These are phyloP conservation scores for Esox masquinongy DNA, from an alignment of 2,797 vertebrate species.

Conservation along the genomic window DNA sequence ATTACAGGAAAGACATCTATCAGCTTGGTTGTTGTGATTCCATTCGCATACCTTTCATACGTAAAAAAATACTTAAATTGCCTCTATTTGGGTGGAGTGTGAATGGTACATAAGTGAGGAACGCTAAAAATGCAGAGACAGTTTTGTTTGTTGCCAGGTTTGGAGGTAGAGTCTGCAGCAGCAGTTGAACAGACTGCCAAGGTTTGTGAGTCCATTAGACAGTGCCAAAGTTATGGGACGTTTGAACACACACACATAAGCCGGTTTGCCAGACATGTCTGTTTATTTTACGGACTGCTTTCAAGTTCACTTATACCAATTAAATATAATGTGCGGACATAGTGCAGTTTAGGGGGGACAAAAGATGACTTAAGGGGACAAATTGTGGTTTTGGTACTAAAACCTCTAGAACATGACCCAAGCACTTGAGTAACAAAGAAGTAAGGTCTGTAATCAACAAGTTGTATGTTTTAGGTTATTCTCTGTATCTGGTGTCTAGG, in stretches of 20 bases:
- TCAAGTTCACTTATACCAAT: background rate
- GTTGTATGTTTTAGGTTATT: background rate
- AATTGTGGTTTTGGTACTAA: background rate
- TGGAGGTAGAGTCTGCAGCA: background rate
- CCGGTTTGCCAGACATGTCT: constrained; percentile 10
- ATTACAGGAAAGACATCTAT: no score
- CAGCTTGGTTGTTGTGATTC: no score
- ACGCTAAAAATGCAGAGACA: background rate
- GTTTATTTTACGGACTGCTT: constrained; percentile 7
- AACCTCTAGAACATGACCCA: background rate
- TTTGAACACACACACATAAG: background rate
- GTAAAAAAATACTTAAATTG: no score
- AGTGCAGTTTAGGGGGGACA: background rate
- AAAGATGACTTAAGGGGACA: background rate
- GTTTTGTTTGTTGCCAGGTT: constrained; percentile 9
- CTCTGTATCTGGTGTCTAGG: background rate
- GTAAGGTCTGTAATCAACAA: background rate
- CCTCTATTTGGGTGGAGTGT: no score
- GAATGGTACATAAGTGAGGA: background rate
- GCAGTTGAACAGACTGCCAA: background rate
- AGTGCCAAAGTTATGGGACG: background rate
- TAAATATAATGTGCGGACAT: background rate
- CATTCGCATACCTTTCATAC: no score
- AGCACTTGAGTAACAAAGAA: background rate
- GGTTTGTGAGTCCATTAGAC: background rate